Conservation (phyloP, 2,797 vertebrate species). For the Peromyscus aztecus region DNA sequence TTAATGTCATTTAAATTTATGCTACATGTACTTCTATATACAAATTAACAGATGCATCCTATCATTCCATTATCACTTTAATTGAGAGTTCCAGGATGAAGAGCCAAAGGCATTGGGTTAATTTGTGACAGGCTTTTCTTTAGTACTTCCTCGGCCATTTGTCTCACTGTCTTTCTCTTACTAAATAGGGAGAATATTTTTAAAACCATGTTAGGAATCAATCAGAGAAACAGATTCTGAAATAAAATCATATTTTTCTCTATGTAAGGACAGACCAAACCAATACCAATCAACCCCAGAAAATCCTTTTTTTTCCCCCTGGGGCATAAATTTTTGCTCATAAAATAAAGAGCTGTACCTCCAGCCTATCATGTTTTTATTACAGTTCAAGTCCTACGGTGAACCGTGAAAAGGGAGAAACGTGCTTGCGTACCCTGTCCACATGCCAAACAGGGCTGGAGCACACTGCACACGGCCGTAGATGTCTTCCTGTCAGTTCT, state of each 20-base stretch:
- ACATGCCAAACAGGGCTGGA: constrained; percentile 48
- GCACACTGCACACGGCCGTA: background rate
- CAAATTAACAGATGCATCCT: constrained; percentile 27
- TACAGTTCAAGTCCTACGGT: constrained; percentile 73
- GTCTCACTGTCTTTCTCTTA: constrained; percentile 11
- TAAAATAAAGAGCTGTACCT: constrained; percentile 66
- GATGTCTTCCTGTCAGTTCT: constrained; percentile 61
- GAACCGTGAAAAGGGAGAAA: constrained; percentile 73
- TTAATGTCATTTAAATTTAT: constrained; percentile 33
- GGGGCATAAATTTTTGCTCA: constrained; percentile 69
- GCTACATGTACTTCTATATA: constrained; percentile 12
- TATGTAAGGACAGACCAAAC: constrained; percentile 31
- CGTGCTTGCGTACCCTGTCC: constrained; percentile 49
- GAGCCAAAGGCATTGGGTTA: constrained; percentile 19
- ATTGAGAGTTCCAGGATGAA: constrained; percentile 15
- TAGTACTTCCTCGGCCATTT: constrained; percentile 16
- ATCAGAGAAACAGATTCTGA: constrained; percentile 41
- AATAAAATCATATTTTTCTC: constrained; percentile 40
- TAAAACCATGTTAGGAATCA: constrained; percentile 27
- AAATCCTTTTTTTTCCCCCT: background rate
- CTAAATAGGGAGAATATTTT: background rate
- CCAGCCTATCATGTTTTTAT: constrained; percentile 70
- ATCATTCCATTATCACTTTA: constrained; percentile 22
- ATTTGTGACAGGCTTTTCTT: constrained; percentile 43
- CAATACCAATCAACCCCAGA: constrained; percentile 29